A percentile compares a stretch with the other conserved stretches of the same genome.
These are phyloP conservation scores for Zonotrichia albicollis DNA, from an alignment of 2,797 vertebrate species.

Conservation along the genomic window DNA sequence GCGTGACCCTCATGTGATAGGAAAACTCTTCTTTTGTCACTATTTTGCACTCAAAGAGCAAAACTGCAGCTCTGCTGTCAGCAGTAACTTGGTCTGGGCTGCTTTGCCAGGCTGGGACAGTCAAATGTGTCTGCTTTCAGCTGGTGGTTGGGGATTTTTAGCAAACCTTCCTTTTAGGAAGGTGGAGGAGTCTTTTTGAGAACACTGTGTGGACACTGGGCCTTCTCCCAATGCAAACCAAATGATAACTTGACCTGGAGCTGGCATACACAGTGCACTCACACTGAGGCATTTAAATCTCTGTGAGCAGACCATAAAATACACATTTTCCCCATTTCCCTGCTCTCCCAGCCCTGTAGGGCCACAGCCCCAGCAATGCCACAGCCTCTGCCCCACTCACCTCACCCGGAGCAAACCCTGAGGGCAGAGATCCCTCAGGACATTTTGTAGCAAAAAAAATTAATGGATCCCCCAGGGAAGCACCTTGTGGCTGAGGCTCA, in stretches of 20 bases:
- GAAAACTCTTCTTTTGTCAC: background rate
- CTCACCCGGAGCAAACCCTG: background rate
- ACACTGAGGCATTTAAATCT: fast-evolving
- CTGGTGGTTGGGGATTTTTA: background rate
- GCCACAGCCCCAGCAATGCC: background rate
- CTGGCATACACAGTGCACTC: background rate
- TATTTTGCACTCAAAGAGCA: background rate
- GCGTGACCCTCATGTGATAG: background rate
- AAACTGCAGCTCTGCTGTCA: background rate
- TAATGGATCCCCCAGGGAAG: background rate
- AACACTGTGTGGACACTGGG: too few relatives aligned
- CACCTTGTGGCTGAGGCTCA: background rate
- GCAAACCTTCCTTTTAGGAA: background rate
- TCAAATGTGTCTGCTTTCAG: background rate
- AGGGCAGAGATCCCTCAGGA: background rate
- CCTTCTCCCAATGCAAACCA: background rate
- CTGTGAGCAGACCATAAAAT: background rate
- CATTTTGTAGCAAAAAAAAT: background rate
- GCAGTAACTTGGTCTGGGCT: background rate
- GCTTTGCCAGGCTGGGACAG: background rate
- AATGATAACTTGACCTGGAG: background rate
- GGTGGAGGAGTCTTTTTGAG: background rate
- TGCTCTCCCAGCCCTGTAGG: background rate
- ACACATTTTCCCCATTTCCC: background rate
- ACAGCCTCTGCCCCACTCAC: background rate